Evolutionary conservation across 2,113 vertebrate species (phyloP).

Genomic region (Arizona elegans): DNA sequence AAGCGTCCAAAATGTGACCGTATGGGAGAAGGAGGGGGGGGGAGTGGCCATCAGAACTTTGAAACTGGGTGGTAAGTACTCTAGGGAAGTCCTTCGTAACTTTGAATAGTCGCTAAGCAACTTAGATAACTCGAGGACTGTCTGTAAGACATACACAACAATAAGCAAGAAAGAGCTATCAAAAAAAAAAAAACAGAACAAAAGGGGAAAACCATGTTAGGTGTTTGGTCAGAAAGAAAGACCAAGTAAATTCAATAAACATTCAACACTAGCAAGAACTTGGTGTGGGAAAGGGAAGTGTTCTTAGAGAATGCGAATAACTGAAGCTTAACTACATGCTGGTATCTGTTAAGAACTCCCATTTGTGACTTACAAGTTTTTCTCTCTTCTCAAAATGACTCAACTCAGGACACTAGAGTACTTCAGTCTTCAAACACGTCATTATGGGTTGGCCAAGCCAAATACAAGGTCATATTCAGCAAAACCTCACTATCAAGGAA

Average conservation of each 20-base stretch:
- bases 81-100: too few relatives aligned
- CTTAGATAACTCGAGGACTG: too few relatives aligned
- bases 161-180: not conserved
- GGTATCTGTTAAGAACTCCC: not conserved
- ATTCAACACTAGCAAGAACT: not conserved
- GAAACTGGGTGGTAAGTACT: too few relatives aligned
- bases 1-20: not conserved
- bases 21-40: too few relatives aligned
- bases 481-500: not conserved
- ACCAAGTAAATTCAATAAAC: not conserved
- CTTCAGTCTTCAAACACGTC: not conserved
- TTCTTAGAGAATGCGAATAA: not conserved
- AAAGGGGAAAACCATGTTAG: not conserved
- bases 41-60: too few relatives aligned
- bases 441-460: not conserved
- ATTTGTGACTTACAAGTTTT: not conserved
- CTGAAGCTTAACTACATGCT: not conserved
- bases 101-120: too few relatives aligned
- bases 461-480: not conserved
- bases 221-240: not conserved
- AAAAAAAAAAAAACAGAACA: not conserved
- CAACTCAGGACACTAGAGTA: not conserved
- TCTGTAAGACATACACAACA: not conserved
- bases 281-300: not conserved
- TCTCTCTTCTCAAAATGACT: not conserved